Evolutionary conservation across 2,797 vertebrate genomes (phyloP).

Genomic region (Okamejei kenojei): DNA sequence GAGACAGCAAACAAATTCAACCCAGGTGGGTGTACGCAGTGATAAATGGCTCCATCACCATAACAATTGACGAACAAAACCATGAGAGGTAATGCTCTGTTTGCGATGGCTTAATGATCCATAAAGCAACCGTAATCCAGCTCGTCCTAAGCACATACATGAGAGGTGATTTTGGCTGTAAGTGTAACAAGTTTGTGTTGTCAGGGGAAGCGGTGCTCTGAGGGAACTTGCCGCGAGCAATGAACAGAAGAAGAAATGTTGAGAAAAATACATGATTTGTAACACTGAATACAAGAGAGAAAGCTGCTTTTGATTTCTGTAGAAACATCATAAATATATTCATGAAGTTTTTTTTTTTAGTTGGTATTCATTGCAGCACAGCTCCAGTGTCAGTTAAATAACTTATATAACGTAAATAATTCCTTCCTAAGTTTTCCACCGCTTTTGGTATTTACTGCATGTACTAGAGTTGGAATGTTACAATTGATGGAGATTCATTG

Average conservation of each 20-base stretch:
- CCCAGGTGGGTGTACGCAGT: not conserved
- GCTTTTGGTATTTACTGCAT: not conserved
- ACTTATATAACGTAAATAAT: not conserved
- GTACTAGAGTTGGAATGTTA: not conserved
- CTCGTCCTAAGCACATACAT: not conserved
- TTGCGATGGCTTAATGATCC: not conserved
- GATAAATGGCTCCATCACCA: not conserved
- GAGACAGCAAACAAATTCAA: not conserved
- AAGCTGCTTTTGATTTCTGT: not conserved
- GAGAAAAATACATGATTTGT: not conserved
- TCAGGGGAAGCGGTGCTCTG: not conserved
- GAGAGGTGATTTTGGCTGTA: not conserved
- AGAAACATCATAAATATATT: not conserved
- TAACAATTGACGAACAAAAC: not conserved
- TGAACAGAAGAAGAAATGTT: not conserved
- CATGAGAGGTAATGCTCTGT: not conserved
- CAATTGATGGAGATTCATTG: not conserved
- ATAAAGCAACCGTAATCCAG: not conserved
- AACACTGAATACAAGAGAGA: not conserved
- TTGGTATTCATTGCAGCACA: not conserved
- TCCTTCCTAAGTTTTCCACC: not conserved
- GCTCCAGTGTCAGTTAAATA: not conserved
- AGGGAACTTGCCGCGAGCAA: slow-evolving; percentile 1
- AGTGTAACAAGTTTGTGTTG: not conserved
- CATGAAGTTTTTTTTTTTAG: not conserved